phyloP scores from a whole-genome alignment of 2,113 vertebrate genomes.

The Formicarius rufipectus region DNA sequence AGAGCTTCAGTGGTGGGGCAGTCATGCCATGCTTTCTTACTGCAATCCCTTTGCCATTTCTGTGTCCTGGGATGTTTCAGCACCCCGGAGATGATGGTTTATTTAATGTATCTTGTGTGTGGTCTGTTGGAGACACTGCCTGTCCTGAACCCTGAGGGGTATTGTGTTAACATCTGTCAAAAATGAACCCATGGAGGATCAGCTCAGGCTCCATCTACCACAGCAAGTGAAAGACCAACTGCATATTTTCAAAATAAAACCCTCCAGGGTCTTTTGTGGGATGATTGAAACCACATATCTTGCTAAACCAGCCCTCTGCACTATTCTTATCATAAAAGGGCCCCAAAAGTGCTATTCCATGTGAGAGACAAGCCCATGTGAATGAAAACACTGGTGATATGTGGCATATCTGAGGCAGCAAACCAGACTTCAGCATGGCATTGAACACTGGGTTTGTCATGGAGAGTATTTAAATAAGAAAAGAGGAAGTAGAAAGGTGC shows the following conservation, averaged over 20 bases:
- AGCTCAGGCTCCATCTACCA: neutral
- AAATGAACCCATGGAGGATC: neutral
- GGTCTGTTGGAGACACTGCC: neutral
- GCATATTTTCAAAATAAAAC: neutral
- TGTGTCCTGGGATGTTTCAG: neutral
- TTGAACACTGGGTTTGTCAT: neutral
- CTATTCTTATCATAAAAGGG: neutral
- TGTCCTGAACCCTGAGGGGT: neutral
- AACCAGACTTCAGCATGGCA: neutral
- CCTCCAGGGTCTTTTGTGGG: neutral
- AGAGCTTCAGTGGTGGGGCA: neutral
- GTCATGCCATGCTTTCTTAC: fast-evolving
- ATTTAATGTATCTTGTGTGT: neutral
- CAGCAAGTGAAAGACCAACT: neutral
- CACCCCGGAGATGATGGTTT: neutral
- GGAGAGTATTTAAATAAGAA: neutral
- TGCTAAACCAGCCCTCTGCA: neutral
- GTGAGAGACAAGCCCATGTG: neutral
- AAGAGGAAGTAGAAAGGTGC: neutral
- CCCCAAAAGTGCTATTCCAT: neutral
- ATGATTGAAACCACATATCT: neutral
- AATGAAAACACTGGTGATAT: neutral
- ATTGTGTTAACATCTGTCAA: neutral
- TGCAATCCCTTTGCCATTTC: neutral
- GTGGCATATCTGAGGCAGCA: neutral